Conservation (phyloP, 2,113 vertebrate species). For the Tachysurus fulvidraco region DNA sequence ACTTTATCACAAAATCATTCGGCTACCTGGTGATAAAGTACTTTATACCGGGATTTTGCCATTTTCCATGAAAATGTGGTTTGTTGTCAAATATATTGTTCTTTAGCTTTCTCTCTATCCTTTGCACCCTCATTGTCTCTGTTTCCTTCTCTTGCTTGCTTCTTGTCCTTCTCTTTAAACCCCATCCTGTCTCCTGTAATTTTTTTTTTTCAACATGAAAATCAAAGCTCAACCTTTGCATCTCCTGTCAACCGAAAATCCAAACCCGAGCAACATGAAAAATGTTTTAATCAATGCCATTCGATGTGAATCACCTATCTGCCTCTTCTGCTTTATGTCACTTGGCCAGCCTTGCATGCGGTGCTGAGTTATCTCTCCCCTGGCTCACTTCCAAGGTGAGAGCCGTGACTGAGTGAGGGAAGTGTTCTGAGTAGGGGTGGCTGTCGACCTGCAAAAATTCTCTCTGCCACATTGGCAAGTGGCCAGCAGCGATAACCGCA, state of each 20-base stretch:
- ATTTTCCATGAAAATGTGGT: too few relatives aligned
- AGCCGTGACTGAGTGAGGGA: conserved; percentile 9
- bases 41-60: too few relatives aligned
- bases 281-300: conserved; percentile 50
- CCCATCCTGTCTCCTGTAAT: background rate
- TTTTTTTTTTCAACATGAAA: conserved; percentile 1
- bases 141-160: background rate
- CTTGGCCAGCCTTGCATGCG: conserved; percentile 47
- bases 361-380: conserved; percentile 36
- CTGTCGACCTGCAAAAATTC: conserved; percentile 28
- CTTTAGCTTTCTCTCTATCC: background rate
- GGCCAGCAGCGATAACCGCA: conserved; percentile 16
- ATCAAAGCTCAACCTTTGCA: background rate
- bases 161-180: background rate
- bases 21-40: too few relatives aligned
- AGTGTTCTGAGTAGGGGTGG: conserved; percentile 1
- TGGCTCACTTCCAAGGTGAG: conserved; percentile 44
- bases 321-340: conserved; percentile 37
- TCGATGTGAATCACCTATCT: conserved; percentile 42
- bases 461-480: conserved; percentile 22
- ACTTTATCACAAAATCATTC: background rate
- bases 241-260: conserved; percentile 26
- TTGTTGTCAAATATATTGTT: background rate
- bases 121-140: background rate
- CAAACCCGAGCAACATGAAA: conserved; percentile 38